These are phyloP conservation scores for Coregonus sp. DNA, from an alignment of 2,797 vertebrate genomes.

Conservation along the genomic window DNA sequence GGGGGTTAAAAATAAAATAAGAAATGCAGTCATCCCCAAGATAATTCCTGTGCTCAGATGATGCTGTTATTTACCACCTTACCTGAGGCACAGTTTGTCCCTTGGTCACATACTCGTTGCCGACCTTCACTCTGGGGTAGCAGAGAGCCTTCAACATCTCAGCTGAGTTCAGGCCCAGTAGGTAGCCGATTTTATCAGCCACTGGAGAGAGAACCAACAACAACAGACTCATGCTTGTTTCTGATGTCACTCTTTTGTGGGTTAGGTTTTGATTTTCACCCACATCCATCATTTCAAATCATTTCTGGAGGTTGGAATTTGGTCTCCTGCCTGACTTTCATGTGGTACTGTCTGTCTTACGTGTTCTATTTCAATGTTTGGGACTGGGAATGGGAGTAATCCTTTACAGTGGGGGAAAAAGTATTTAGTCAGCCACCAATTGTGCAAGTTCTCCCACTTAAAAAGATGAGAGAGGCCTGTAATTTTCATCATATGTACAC, in stretches of 20 bases:
- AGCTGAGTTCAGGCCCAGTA: conserved; percentile 78
- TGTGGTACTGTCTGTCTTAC: too few relatives aligned
- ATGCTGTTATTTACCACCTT: conserved; percentile 25
- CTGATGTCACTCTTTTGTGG: neutral
- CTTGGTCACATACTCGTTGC: neutral
- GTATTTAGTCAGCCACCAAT: too few relatives aligned
- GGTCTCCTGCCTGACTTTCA: neutral
- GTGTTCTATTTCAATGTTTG: neutral
- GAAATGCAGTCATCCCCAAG: conserved; percentile 30
- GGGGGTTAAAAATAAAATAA: too few relatives aligned
- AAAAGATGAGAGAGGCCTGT: too few relatives aligned
- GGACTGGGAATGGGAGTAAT: neutral
- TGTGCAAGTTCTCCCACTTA: too few relatives aligned
- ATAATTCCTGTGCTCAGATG: neutral
- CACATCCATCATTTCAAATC: conserved; percentile 27
- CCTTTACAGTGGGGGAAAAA: too few relatives aligned
- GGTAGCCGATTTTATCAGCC: conserved; percentile 72
- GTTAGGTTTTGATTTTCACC: neutral
- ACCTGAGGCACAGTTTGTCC: conserved; percentile 79
- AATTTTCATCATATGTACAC: too few relatives aligned
- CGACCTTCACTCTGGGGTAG: conserved; percentile 71
- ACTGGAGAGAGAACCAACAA: conserved; percentile 47
- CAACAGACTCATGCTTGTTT: neutral
- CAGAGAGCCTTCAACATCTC: conserved; percentile 78
- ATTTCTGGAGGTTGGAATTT: neutral